Conservation (phyloP, 53 echinoderm and acorn worm genomes). For the Zoroaster sp. region DNA sequence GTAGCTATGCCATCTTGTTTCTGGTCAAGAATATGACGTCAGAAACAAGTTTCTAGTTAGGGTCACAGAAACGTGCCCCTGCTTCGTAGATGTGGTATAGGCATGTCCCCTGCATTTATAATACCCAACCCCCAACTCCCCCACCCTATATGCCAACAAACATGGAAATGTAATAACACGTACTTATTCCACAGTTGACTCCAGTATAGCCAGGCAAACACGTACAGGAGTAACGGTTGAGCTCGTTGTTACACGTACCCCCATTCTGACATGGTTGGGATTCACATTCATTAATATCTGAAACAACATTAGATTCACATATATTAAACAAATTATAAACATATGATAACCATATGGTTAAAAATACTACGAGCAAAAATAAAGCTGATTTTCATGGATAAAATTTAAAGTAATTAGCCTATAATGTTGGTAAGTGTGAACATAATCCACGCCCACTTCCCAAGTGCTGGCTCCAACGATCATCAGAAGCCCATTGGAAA, state of each 20-base stretch:
- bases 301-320: background rate
- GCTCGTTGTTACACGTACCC: conserved; percentile 3
- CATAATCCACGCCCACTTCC: too few relatives aligned
- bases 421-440: background rate
- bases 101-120: background rate
- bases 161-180: background rate
- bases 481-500: too few relatives aligned
- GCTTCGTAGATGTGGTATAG: background rate
- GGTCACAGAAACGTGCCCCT: background rate
- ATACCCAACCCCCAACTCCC: too few relatives aligned
- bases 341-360: background rate
- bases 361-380: background rate
- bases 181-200: background rate
- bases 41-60: background rate
- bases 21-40: background rate
- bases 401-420: background rate
- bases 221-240: conserved; percentile 12
- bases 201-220: conserved; percentile 51
- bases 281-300: conserved; percentile 20
- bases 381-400: background rate
- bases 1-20: background rate
- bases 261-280: conserved; percentile 2
- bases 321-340: background rate
- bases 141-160: too few relatives aligned
- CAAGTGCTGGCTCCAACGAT: too few relatives aligned